Evolutionary conservation across 1,140 invertebrate genomes (phyloP).

Genomic region (Calliphora vicina): DNA sequence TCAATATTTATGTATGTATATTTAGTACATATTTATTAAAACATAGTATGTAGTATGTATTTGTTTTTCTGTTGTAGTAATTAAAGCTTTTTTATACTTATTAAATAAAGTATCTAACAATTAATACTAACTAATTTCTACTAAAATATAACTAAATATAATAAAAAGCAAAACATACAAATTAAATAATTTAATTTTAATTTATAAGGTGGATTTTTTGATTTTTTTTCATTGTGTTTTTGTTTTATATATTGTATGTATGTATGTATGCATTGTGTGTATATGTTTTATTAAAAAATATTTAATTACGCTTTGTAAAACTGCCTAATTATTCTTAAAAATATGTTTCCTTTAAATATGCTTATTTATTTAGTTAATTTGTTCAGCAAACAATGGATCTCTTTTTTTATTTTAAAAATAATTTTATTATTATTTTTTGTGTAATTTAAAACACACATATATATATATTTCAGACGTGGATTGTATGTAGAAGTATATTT

Average conservation of each 20-base stretch:
- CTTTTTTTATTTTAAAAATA: not conserved
- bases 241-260: too few species aligned
- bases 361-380: not conserved
- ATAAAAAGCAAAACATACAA: not conserved
- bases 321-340: not conserved
- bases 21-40: too few species aligned
- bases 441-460: not conserved
- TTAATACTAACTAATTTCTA: constrained; percentile 22
- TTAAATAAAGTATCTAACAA: constrained; percentile 20
- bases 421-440: not conserved
- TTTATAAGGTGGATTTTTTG: not conserved
- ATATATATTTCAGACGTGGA: too few species aligned
- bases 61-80: not conserved
- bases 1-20: too few species aligned
- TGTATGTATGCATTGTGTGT: not conserved
- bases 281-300: not conserved
- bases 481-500: not conserved
- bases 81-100: constrained; percentile 30
- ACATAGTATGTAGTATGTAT: too few species aligned
- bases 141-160: not conserved
- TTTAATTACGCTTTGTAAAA: not conserved
- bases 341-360: not conserved
- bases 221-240: not conserved
- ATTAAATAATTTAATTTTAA: not conserved
- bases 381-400: not conserved